Conservation (phyloP, 1,140 invertebrate species). For the Brachionus sp. region DNA sequence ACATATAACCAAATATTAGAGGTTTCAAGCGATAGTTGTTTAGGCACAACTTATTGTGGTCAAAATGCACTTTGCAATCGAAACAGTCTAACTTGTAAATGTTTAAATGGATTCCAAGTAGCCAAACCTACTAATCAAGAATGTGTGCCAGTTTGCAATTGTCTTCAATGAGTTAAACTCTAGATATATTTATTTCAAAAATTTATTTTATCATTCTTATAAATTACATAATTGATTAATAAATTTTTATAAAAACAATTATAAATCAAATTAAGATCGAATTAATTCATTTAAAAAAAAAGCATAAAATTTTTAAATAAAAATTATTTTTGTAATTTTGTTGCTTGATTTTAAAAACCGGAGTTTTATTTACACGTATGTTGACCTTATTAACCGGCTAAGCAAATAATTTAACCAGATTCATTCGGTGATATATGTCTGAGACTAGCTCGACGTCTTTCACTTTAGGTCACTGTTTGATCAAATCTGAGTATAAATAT, state of each 20-base stretch:
- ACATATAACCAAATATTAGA: not conserved
- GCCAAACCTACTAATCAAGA: not conserved
- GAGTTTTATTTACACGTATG: not conserved
- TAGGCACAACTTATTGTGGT: constrained; percentile 18
- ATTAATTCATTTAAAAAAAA: not conserved
- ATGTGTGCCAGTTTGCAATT: not conserved
- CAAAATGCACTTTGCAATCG: constrained; percentile 2
- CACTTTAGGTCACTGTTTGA: not conserved
- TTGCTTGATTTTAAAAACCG: not conserved
- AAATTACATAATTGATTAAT: not conserved
- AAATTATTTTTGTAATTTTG: not conserved
- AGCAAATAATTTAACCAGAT: constrained; percentile 1
- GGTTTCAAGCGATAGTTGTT: constrained; percentile 5
- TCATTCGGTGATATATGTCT: not conserved
- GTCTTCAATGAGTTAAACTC: not conserved
- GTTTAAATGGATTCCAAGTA: constrained; percentile 10
- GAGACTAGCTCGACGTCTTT: not conserved
- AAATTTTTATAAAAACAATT: not conserved
- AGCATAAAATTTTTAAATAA: not conserved
- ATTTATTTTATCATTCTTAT: not conserved
- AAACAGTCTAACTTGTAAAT: not conserved
- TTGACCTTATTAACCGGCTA: not conserved
- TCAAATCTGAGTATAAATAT: not conserved
- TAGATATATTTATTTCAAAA: not conserved
- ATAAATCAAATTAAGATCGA: not conserved